Evolutionary conservation across 2,113 vertebrate species (phyloP).

Genomic region (Noctilio leporinus): DNA sequence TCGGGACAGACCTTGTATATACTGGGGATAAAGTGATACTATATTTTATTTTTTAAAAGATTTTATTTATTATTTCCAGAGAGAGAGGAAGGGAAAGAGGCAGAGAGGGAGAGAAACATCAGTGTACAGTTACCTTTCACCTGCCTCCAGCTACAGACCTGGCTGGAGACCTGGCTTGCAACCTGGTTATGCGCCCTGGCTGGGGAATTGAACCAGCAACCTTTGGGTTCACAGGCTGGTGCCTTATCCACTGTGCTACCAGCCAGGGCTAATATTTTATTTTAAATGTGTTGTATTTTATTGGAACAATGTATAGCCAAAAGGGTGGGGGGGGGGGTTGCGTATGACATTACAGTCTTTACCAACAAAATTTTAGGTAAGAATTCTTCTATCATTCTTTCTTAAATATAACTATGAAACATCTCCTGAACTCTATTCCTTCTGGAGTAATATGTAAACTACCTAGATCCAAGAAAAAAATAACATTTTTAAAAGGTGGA

Average conservation of each 20-base stretch:
- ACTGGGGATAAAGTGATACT: background rate
- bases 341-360: background rate
- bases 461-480: background rate
- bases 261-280: background rate
- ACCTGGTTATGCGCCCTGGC: too few relatives aligned
- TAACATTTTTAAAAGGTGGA: background rate
- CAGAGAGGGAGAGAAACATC: too few relatives aligned
- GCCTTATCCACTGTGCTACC: too few relatives aligned
- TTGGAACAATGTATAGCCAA: background rate
- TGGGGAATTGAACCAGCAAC: too few relatives aligned
- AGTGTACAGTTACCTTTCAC: too few relatives aligned
- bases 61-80: too few relatives aligned
- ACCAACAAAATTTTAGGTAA: background rate
- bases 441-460: background rate
- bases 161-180: too few relatives aligned
- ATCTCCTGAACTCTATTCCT: background rate
- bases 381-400: background rate
- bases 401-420: background rate
- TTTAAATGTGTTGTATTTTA: background rate
- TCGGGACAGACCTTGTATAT: too few relatives aligned
- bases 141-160: too few relatives aligned
- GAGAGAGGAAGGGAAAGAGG: too few relatives aligned
- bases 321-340: background rate
- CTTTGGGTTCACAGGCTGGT: too few relatives aligned
- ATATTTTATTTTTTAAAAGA: slow-evolving; percentile 26